Base-by-base conservation (phyloP, 2,888 invertebrate species). In the Drosophila formosana region DNA sequence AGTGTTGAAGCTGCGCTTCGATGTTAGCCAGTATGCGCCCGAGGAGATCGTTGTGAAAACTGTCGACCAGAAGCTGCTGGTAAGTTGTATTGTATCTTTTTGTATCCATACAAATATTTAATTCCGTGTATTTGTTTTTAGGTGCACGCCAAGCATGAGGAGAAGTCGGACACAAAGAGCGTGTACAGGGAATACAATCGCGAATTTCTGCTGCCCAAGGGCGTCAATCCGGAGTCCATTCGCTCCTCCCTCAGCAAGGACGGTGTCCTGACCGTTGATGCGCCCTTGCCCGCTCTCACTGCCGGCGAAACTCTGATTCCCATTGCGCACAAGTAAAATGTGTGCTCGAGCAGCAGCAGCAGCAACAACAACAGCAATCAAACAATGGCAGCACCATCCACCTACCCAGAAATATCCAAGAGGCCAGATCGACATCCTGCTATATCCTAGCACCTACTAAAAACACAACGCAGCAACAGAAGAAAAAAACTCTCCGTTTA, bases 41-140 rank as follows among this genome's bases (percentile, higher is more conserved):
- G 99, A 99, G 93, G 99, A 99, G 94, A 98, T 99, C 92, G 97
- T 98, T 91, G 98, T 99, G 79, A 99, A 98, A 94, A 99, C 99
- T 78, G 97, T 98, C 84, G 99, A 99, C 94, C 98, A 98, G 94
- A 97, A 98, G 94, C 95, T 99, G 91, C 94, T 98, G 95, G 97
- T 97, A 92, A 95, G 95, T 18, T 41, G 3, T 1, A n/a, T n/a
- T n/a, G n/a, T n/a, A 9, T 1, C 9, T 7, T 34, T 11, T 11
- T 34, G 11, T 4, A 34, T 34, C 3, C 6, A 6, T 34, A 34
- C 9, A 11, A 34, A 9, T 34, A 11, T 9, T 34, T 34, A 11
- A 34, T 34, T 37, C n/a, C 8, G 7, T 41, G 18, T 78, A 86
- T 71, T 69, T 0, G 82, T 93, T 94, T 55, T 0, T 93, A 98